Evolutionary conservation across 2,113 vertebrate species (phyloP), one percentile per base, ranked within the genome.

Genomic region (Nannospalax galili): DNA sequence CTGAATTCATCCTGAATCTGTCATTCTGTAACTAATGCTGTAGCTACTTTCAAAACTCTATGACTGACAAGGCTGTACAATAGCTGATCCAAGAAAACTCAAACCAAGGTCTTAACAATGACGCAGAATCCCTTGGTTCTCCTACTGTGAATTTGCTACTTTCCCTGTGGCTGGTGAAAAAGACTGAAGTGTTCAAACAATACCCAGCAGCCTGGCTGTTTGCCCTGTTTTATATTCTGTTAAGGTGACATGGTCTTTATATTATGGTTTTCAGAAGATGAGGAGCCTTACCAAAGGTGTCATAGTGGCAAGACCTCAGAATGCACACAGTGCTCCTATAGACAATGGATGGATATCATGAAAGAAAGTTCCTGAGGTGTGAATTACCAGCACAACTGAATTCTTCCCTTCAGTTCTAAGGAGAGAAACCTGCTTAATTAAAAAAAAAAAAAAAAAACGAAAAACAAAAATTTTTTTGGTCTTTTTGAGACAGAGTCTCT

Each of bases 31-130:
- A 73, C 75, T 77, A n/a, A 75, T 4, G 1, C 28, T 37, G 67
- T 28, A 42, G 70, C 81, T 90, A 4, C n/a, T 86, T 86, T 81
- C 86, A 82, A 91, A 92, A 88, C 24, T 30, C 56, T 40, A 48
- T 73, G 82, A 91, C 78, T 94, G 92, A 92, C 79, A 96, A 94
- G 64, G 82, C 89, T 94, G 84, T 14, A 81, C 12, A 86, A 60
- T 60, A 96, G 80, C 52, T 79, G 74, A 90, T 79, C 89, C 79
- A 93, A 58, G 90, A 73, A 96, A 79, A 96, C 60, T 87, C 42
- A 73, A 93, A 42, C 60, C 70, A 88, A 73, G 19, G 8, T 94
- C 78, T 90, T 84, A 93, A 86, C 0, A 0, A 95, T 84, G 92
- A 95, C 3, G 35, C 60, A 92, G 56, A 20, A 58, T 88, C 78